phyloP scores from a whole-genome alignment of 1,140 invertebrate species.

The Drosophila cardini region DNA sequence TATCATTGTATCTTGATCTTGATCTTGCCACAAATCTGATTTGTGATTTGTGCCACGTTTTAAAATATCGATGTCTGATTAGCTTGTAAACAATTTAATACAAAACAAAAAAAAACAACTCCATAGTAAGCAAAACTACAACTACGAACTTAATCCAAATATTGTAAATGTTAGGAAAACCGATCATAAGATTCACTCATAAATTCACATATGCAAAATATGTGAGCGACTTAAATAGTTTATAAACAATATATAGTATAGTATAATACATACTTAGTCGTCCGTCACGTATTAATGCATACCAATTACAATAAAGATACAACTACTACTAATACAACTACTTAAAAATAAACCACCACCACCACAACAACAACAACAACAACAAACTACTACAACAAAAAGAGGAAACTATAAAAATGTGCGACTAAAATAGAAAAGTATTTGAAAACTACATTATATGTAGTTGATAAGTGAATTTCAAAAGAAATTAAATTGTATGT shows the following conservation, averaged over 20 bases:
- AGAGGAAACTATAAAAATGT: conserved; percentile 1
- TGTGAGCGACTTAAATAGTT: conserved; percentile 36
- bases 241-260: conserved; percentile 5
- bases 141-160: conserved; percentile 68
- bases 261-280: conserved; percentile 29
- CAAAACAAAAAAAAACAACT: conserved; percentile 38
- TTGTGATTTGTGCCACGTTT: conserved; percentile 83
- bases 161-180: conserved; percentile 55
- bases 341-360: conserved; percentile 12
- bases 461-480: conserved; percentile 64
- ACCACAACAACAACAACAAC: conserved; percentile 25
- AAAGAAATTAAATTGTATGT: conserved; percentile 46
- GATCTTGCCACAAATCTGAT: conserved; percentile 80
- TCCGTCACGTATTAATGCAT: conserved; percentile 58
- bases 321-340: conserved; percentile 39
- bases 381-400: conserved; percentile 22
- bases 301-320: conserved; percentile 70
- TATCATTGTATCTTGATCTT: conserved; percentile 82
- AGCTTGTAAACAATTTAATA: conserved; percentile 71
- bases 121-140: conserved; percentile 65
- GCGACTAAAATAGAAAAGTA: conserved; percentile 30
- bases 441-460: conserved; percentile 48
- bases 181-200: conserved; percentile 45
- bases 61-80: conserved; percentile 83
- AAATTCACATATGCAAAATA: conserved; percentile 20